Base-by-base conservation (phyloP, 2,888 invertebrate species). In the Diachrysia chrysitis region DNA sequence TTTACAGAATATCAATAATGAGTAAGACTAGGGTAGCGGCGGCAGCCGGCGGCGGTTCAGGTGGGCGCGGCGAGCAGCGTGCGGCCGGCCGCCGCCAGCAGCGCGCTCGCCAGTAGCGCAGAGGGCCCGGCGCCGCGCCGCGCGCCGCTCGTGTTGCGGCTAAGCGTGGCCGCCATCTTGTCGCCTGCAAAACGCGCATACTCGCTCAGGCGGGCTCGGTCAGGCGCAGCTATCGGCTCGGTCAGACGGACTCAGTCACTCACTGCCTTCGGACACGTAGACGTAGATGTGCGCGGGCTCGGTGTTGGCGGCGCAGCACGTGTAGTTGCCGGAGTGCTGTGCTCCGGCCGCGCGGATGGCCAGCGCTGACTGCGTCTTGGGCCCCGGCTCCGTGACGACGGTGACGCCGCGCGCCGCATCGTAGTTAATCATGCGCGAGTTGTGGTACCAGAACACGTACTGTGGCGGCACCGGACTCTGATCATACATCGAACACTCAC, bases 361-460 rank as follows among this genome's bases (percentile, higher is more conserved):
- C 82, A 98, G 97, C 84, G 98, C 97, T 87, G 98, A 98, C 94
- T 98, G 98, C 78, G 98, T 98, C 90, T 97, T 96, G 87, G 97
- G 96, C 76, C 98, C 98, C 78, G 98, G 98, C 92, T 97, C 97
- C 79, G 98, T 98, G 90, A 97, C 96, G 87, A 98, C 98, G 80
- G 96, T 96, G 81, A 98, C 98, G 81, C 98, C 97, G 87, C 98
- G 96, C 84, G 97, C 96, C 85, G 96, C 97, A 94, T 98, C 98
- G 95, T 98, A 98, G 96, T 98, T 98, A 95, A 98, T 98, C 97
- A 98, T 98, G 89, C 98, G 97, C 93, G 97, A 97, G 95, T 98
- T 98, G 96, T 98, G 98, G 95, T 98, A 98, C 98, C 98, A 98
- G 96, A 98, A 98, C 89, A 99, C 98, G 96, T 98, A 98, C 95